These are phyloP conservation scores for Lamellibrachia satsuma DNA, from an alignment of 2,888 invertebrate species.

Conservation along the genomic window DNA sequence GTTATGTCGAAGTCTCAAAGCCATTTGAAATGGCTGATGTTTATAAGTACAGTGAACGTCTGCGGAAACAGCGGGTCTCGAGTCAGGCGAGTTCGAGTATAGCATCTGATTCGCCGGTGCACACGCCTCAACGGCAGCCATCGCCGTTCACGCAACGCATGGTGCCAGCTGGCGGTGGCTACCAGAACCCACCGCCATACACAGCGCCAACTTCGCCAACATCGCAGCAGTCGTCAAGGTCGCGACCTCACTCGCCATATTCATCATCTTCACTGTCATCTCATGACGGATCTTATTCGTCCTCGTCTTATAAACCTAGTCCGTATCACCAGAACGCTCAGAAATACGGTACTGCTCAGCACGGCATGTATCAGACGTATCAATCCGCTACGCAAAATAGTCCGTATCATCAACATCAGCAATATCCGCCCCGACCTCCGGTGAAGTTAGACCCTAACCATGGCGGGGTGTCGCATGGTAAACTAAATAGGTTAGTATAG, in stretches of 20 bases:
- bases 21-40: constrained; percentile 98
- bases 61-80: constrained; percentile 73
- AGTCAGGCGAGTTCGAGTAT: not conserved
- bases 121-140: not conserved
- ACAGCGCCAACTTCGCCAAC: not conserved
- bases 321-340: not conserved
- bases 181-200: not conserved
- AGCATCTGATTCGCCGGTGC: not conserved
- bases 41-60: constrained; percentile 97
- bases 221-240: constrained; percentile 17
- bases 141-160: not conserved
- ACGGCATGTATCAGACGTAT: constrained; percentile 13
- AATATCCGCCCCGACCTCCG: not conserved
- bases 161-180: not conserved
- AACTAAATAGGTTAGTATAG: constrained; percentile 9
- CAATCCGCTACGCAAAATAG: not conserved
- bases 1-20: constrained; percentile 84
- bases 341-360: not conserved
- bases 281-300: not conserved
- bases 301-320: not conserved
- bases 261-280: not conserved
- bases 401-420: not conserved
- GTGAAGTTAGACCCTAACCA: not conserved
- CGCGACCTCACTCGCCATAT: constrained; percentile 7
- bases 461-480: not conserved